Evolutionary conservation across 2,113 vertebrate genomes (phyloP).

Genomic region (Lichenostomus cassidix): DNA sequence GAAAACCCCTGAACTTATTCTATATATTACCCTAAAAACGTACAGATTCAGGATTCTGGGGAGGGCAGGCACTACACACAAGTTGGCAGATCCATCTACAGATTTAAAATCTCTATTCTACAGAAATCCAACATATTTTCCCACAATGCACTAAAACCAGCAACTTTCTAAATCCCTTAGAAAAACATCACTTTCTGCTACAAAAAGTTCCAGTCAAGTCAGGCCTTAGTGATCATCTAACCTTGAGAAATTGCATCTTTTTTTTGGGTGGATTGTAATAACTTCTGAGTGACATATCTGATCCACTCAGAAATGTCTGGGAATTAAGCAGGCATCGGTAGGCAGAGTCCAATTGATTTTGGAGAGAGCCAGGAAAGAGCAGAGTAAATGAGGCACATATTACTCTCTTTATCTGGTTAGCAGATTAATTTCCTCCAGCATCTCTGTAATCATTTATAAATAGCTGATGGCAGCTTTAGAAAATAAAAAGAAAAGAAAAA

Average conservation of each 20-base stretch:
- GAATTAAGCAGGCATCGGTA: conserved; percentile 36
- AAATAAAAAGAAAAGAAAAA: neutral
- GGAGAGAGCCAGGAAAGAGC: conserved; percentile 25
- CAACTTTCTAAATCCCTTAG: neutral
- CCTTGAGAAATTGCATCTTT: neutral
- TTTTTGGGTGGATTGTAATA: neutral
- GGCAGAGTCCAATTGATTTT: conserved; percentile 39
- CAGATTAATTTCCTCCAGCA: conserved; percentile 46
- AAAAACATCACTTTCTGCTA: neutral
- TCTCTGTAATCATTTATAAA: conserved; percentile 16
- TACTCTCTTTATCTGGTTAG: conserved; percentile 37
- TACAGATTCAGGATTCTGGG: neutral
- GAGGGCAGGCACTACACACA: neutral
- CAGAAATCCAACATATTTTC: neutral
- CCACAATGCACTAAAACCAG: neutral
- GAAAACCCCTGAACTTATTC: accelerated
- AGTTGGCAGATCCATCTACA: neutral
- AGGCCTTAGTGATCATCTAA: neutral
- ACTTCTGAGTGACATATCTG: conserved; percentile 38
- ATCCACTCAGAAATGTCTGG: conserved; percentile 1
- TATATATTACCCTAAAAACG: neutral
- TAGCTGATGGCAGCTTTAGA: neutral
- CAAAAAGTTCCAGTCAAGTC: neutral
- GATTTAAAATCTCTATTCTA: neutral
- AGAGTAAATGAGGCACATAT: conserved; percentile 25